phyloP scores from a whole-genome alignment of 2,113 vertebrate genomes.

The Heteronetta atricapilla region DNA sequence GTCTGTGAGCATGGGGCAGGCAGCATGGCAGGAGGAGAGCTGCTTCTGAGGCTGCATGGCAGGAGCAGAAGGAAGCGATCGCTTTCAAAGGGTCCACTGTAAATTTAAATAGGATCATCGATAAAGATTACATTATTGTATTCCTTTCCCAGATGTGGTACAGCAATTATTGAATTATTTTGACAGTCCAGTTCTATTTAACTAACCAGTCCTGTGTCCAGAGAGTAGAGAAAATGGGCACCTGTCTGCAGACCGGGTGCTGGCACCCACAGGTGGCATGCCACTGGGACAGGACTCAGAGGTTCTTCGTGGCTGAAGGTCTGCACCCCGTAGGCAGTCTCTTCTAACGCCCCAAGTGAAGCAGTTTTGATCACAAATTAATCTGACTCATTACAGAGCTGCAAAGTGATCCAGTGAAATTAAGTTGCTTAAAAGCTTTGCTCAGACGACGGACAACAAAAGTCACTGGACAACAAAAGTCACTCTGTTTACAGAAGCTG shows the following conservation, averaged over 20 bases:
- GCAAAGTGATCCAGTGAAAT: neutral
- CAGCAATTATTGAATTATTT: neutral
- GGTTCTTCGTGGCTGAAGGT: fast-evolving
- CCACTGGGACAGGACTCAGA: fast-evolving
- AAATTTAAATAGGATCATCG: neutral
- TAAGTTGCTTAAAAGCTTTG: neutral
- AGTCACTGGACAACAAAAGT: neutral
- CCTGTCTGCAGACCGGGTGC: neutral
- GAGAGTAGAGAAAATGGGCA: neutral
- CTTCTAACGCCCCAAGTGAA: neutral
- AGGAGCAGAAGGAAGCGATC: fast-evolving
- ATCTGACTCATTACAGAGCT: neutral
- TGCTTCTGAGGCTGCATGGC: neutral
- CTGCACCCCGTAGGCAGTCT: fast-evolving
- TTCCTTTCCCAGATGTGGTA: neutral
- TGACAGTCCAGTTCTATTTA: neutral
- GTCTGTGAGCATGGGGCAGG: neutral
- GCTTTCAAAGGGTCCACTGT: neutral
- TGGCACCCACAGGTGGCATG: fast-evolving
- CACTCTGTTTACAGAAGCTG: neutral
- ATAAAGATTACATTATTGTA: neutral
- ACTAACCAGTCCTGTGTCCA: neutral
- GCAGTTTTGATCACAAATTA: neutral
- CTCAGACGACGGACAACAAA: neutral
- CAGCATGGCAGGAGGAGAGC: neutral